phyloP scores from a whole-genome alignment of 2,888 invertebrate species.

The Trachelus troglodyta region DNA sequence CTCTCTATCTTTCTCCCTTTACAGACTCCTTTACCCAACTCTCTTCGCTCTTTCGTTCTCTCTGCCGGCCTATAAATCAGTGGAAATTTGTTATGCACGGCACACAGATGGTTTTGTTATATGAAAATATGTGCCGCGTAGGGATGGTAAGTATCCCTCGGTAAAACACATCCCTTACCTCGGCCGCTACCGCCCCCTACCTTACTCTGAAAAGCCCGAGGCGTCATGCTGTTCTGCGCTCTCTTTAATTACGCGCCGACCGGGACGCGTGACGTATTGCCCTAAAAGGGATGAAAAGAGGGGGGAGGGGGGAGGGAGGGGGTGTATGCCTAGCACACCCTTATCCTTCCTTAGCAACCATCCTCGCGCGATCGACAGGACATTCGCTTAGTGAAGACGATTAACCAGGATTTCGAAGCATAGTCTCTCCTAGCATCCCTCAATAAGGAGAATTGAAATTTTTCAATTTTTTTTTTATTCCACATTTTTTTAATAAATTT shows the following conservation, averaged over 20 bases:
- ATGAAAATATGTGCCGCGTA: slow-evolving; percentile 66
- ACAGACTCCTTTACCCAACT: slow-evolving; percentile 40
- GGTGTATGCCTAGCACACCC: background rate
- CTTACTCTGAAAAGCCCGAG: slow-evolving; percentile 49
- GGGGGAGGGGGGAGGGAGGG: background rate
- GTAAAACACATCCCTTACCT: slow-evolving; percentile 64
- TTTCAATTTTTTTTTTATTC: background rate
- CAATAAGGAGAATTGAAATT: background rate
- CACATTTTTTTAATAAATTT: background rate
- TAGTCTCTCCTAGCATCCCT: background rate
- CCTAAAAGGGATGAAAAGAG: slow-evolving; percentile 42
- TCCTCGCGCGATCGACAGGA: background rate
- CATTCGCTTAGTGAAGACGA: background rate
- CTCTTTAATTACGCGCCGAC: slow-evolving; percentile 63
- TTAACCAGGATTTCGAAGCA: background rate
- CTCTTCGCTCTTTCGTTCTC: slow-evolving; percentile 36
- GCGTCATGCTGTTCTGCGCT: slow-evolving; percentile 64
- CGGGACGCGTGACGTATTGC: slow-evolving; percentile 58
- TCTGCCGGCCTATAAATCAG: slow-evolving; percentile 62
- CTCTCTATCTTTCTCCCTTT: slow-evolving; percentile 35
- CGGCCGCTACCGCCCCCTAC: slow-evolving; percentile 37
- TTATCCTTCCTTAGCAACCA: background rate
- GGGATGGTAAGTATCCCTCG: slow-evolving; percentile 65
- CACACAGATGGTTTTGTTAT: slow-evolving; percentile 68
- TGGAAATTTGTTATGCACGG: slow-evolving; percentile 66